Evolutionary conservation across 2,113 vertebrate genomes (phyloP), one percentile per base, ranked within the genome.

Genomic region (Alectura lathami): DNA sequence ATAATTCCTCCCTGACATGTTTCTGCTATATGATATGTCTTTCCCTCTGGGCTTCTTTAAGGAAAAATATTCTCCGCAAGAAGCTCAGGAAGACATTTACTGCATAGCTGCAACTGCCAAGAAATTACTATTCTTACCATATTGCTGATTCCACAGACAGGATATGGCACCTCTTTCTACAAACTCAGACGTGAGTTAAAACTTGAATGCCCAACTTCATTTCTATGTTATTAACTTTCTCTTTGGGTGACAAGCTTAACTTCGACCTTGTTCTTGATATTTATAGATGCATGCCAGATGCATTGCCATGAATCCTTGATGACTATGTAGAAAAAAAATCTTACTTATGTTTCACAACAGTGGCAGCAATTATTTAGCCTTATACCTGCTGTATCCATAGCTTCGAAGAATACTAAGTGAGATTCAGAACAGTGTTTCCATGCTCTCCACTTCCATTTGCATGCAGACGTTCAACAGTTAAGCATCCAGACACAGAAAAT

Each of bases 101-200:
- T 82, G 88, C 57, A 68, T 73, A 88, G 66, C 40, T 94, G 24
- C 66, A 92, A 73, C 57, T 84, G 66, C 56, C 86, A 92, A 92
- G 76, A 95, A 90, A 78, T 95, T 88, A 66, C 38, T 95, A 86
- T 93, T 94, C 76, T 69, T 90, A 69, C 67, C 50, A 66, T 93
- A 74, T 27, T 82, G 38, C 80, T 93, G 12, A 30, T 92, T 86
- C 64, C 74, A 83, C 51, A 86, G 88, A 77, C 68, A 88, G 32
- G 17, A 13, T 75, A 81, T 40, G 48, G 47, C 45, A 88, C 21
- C 75, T 90, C 67, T 73, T 89, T 57, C 40, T 66, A 66, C 56
- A 73, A 83, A 88, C 30, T 82, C 40, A 92, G 62, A 78, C 69
- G 43, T 29, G 60, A 75, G 74, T 76, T 84, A 79, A 89, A 96